A percentile compares a stretch with the other conserved stretches of the same genome.
Evolutionary conservation across 2,797 vertebrate species (phyloP).

Genomic region (Poeciliopsis infans): DNA sequence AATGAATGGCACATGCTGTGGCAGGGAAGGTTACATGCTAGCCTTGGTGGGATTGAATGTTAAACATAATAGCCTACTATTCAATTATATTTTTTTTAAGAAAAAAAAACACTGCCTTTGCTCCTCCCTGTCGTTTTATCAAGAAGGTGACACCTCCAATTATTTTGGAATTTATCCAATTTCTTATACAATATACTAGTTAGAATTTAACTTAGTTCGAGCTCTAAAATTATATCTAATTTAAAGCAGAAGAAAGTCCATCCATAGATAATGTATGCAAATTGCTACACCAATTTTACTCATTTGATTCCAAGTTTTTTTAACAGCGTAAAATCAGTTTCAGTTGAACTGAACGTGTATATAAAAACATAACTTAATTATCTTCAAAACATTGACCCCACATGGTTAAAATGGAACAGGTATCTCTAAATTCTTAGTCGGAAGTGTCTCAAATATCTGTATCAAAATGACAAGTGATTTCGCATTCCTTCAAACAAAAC

Average conservation of each 20-base stretch:
- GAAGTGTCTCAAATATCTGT: not conserved
- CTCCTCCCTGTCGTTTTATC: too few species aligned
- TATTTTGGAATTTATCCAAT: not conserved
- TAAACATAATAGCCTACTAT: not conserved
- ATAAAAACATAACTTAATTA: not conserved
- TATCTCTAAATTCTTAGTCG: not conserved
- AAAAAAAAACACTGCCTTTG: too few species aligned
- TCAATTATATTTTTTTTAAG: not conserved
- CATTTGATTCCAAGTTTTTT: not conserved
- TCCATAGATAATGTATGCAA: not conserved
- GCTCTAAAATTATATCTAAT: not conserved
- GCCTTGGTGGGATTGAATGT: not conserved
- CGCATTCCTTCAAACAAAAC: constrained; percentile 31
- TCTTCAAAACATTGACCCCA: not conserved
- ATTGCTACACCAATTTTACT: not conserved
- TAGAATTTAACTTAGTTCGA: not conserved
- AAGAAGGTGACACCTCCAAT: too few species aligned
- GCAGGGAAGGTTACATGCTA: not conserved
- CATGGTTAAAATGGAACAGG: not conserved
- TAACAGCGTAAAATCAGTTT: not conserved
- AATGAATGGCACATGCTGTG: not conserved
- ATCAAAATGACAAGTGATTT: not conserved
- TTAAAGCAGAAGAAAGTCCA: not conserved
- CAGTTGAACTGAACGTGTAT: not conserved
- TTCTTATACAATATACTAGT: not conserved